Evolutionary conservation across 2,888 invertebrate species (phyloP).

Genomic region (Eutolmus rufibarbis): DNA sequence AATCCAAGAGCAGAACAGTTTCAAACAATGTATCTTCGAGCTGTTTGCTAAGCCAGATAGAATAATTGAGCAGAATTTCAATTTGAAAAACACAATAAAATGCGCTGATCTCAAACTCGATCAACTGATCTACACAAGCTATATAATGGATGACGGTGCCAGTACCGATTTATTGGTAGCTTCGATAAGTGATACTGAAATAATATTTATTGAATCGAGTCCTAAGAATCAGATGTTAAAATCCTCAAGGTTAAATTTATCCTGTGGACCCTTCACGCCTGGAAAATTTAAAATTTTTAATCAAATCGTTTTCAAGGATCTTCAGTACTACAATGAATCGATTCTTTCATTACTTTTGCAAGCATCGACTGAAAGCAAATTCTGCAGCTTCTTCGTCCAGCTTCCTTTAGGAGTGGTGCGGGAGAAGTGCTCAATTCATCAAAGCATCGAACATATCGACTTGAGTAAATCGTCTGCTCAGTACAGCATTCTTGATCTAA

Average conservation of each 20-base stretch:
- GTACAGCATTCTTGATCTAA: conserved; percentile 66
- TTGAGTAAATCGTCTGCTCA: conserved; percentile 52
- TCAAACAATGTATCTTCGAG: conserved; percentile 71
- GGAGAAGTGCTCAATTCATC: conserved; percentile 61
- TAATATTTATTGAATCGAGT: conserved; percentile 57
- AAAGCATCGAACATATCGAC: conserved; percentile 53
- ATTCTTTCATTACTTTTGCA: conserved; percentile 76
- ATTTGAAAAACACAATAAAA: conserved; percentile 65
- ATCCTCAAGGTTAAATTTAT: conserved; percentile 67
- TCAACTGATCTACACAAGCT: conserved; percentile 51
- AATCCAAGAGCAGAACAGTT: conserved; percentile 78
- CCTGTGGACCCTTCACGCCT: conserved; percentile 60
- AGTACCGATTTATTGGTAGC: conserved; percentile 55
- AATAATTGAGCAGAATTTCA: conserved; percentile 71
- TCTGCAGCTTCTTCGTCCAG: conserved; percentile 64
- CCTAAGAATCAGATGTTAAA: conserved; percentile 60
- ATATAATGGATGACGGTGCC: conserved; percentile 54
- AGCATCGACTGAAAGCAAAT: conserved; percentile 66
- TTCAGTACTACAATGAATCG: conserved; percentile 74
- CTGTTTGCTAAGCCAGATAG: conserved; percentile 74
- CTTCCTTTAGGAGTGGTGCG: conserved; percentile 59
- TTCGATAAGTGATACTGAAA: conserved; percentile 55
- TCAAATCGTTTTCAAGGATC: conserved; percentile 68
- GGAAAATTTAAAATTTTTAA: conserved; percentile 50
- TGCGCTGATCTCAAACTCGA: conserved; percentile 59